These are phyloP conservation scores for Acropternis orthonyx DNA, from an alignment of 2,797 vertebrate species.

Conservation along the genomic window DNA sequence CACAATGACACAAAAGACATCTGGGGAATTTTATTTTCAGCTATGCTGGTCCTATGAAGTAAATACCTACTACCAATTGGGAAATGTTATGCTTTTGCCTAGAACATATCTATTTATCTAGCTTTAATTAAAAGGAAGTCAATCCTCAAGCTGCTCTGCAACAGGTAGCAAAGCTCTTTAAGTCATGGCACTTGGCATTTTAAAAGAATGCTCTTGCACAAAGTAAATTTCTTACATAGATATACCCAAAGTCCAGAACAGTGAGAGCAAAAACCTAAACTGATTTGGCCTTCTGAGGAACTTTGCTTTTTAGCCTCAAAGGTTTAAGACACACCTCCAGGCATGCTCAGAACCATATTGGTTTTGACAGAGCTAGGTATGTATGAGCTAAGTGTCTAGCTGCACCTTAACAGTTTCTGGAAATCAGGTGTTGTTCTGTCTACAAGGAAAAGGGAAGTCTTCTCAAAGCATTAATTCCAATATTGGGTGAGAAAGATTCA, in stretches of 20 bases:
- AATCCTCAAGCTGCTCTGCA: background rate
- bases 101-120: background rate
- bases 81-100: background rate
- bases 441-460: background rate
- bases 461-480: background rate
- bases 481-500: background rate
- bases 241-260: background rate
- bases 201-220: background rate
- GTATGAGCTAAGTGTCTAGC: background rate
- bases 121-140: background rate
- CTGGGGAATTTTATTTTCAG: background rate
- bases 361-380: background rate
- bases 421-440: background rate
- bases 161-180: background rate
- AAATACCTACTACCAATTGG: background rate
- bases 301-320: background rate
- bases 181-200: background rate
- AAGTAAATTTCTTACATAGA: background rate
- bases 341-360: background rate
- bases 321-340: background rate
- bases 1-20: background rate
- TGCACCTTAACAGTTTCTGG: background rate
- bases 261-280: background rate
- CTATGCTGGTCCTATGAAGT: background rate
- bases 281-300: background rate